These are phyloP conservation scores for Neofelis nebulosa DNA, from an alignment of 2,113 vertebrate genomes.

Conservation along the genomic window DNA sequence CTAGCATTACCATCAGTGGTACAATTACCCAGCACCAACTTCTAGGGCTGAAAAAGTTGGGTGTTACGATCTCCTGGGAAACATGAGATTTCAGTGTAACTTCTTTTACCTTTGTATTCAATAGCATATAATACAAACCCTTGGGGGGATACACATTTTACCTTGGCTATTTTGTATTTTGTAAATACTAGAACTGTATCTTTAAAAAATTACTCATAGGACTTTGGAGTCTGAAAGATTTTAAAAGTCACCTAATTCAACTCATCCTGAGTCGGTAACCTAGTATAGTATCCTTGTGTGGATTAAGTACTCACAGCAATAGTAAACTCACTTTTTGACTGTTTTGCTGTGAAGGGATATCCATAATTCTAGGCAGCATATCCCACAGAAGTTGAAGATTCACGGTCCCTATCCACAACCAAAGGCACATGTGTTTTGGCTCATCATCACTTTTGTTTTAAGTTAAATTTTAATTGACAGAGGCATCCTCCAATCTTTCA, in stretches of 20 bases:
- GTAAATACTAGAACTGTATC: neutral
- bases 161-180: neutral
- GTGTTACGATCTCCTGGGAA: neutral
- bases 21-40: neutral
- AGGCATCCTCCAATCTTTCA: neutral
- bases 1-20: neutral
- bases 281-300: neutral
- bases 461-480: neutral
- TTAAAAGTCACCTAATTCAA: neutral
- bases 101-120: neutral
- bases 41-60: neutral
- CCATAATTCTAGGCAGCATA: neutral
- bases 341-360: neutral
- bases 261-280: neutral
- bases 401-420: neutral
- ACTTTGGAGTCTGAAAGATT: neutral
- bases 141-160: neutral
- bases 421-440: neutral
- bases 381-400: neutral
- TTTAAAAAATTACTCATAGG: neutral
- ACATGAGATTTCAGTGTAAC: neutral
- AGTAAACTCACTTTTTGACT: neutral
- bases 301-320: neutral
- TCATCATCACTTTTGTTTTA: neutral
- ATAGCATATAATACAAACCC: neutral